Evolutionary conservation across 2,797 vertebrate species (phyloP).

Genomic region (Cheirogaleus major): DNA sequence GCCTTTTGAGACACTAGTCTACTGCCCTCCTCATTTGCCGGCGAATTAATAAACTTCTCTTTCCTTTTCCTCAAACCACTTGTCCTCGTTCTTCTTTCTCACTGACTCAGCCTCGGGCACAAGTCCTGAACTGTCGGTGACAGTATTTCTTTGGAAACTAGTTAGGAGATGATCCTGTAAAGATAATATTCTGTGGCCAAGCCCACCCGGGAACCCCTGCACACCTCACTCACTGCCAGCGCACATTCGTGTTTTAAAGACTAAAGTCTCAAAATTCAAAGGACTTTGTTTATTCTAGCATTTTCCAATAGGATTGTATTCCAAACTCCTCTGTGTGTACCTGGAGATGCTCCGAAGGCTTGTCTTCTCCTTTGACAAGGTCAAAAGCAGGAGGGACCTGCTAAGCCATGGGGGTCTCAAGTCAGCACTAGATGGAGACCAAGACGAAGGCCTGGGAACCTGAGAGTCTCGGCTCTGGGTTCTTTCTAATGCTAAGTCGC

Average conservation of each 20-base stretch:
- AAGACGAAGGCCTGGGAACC: not conserved
- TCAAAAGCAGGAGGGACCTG: not conserved
- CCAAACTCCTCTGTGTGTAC: not conserved
- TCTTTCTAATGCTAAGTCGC: not conserved
- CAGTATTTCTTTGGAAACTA: not conserved
- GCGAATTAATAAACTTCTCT: not conserved
- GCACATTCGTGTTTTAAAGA: rapidly evolving
- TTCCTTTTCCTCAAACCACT: not conserved
- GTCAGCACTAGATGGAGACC: too few relatives aligned
- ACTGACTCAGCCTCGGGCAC: not conserved
- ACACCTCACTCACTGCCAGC: rapidly evolving
- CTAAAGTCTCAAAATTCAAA: not conserved
- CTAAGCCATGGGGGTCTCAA: not conserved
- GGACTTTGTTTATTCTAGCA: not conserved
- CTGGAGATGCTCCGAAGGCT: not conserved
- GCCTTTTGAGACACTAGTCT: not conserved
- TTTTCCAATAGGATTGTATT: too few relatives aligned
- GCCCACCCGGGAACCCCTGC: not conserved
- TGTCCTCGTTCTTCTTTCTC: not conserved
- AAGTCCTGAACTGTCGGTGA: not conserved
- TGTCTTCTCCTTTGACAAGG: not conserved
- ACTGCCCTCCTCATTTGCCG: not conserved
- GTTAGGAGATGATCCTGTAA: not conserved
- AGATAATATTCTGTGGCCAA: not conserved
- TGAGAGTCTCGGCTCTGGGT: not conserved